Evolutionary conservation across 2,797 vertebrate species (phyloP), one percentile per base, ranked within the genome.

Genomic region (Enteromius viviparus): DNA sequence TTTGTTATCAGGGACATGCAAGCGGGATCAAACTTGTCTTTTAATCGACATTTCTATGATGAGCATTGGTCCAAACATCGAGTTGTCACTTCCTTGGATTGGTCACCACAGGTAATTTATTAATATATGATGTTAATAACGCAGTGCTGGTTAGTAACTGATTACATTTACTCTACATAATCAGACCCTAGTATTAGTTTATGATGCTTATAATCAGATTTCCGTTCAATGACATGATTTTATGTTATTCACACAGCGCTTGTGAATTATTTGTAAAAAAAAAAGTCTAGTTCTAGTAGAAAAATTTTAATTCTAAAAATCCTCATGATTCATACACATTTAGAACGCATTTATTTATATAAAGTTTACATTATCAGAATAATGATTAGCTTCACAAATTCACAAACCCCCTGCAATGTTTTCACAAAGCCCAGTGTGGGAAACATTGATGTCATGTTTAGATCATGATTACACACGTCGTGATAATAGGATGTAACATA

Each of bases 31-130:
- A 97, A 95, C 87, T 93, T 97, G 85, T 96, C 95, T 82, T 96
- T 96, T 89, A 96, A 93, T 83, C 95, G 95, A 47, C 93, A 96
- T 2, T 96, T 97, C 87, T 96, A 96, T 49, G 95, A 97, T 86
- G 96, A 97, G 62, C 96, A 96, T 88, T 97, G 96, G 96, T 95
- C 96, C 42, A 97, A 97, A 87, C 96, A 96, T 86, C 94, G 96
- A 65, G 96, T 97, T 0, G 96, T 97, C 86, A 96, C 96, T 47
- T 96, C 96, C 80, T 93, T 97, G 90, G 96, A 97, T 80, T 97
- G 96, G 96, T 97, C 96, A 84, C 93, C 95, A 82, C 96, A 97
- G 95, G 96, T 97, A 95, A 91, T 92, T 66, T 58, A 55, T 40
- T 49, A 14, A 49, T 15, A 10, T 40, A 69, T 40, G 11, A 7